phyloP scores from a whole-genome alignment of 2,113 vertebrate genomes.

The Vulpes lagopus region DNA sequence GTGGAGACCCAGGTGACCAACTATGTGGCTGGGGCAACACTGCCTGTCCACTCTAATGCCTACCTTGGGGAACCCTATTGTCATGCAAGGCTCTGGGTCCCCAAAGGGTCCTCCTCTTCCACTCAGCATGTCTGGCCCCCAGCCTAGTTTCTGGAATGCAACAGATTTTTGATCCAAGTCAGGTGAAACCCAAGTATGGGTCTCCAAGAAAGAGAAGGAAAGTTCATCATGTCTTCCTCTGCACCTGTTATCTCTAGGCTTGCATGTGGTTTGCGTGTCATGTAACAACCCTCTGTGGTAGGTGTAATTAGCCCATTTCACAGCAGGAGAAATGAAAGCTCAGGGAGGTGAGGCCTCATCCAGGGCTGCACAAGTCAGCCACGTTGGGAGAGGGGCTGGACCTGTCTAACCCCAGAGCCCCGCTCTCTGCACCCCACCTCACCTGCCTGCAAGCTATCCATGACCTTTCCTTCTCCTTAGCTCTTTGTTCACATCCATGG shows the following conservation, averaged over 20 bases:
- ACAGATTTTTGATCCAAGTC: not conserved
- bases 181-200: not conserved
- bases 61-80: fast-evolving
- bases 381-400: fast-evolving
- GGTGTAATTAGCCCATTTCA: not conserved
- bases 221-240: not conserved
- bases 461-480: conserved; percentile 22
- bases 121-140: not conserved
- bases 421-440: not conserved
- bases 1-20: not conserved
- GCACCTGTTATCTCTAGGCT: not conserved
- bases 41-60: too few species aligned
- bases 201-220: not conserved
- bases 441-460: fast-evolving
- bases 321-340: not conserved
- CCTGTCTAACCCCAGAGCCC: not conserved
- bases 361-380: not conserved
- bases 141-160: not conserved
- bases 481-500: not conserved
- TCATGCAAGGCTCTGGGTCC: not conserved
- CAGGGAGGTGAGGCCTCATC: fast-evolving
- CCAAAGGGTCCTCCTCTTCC: not conserved
- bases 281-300: fast-evolving
- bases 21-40: fast-evolving
- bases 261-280: not conserved